phyloP scores from a whole-genome alignment of 2,113 vertebrate species.

The Candoia aspera region DNA sequence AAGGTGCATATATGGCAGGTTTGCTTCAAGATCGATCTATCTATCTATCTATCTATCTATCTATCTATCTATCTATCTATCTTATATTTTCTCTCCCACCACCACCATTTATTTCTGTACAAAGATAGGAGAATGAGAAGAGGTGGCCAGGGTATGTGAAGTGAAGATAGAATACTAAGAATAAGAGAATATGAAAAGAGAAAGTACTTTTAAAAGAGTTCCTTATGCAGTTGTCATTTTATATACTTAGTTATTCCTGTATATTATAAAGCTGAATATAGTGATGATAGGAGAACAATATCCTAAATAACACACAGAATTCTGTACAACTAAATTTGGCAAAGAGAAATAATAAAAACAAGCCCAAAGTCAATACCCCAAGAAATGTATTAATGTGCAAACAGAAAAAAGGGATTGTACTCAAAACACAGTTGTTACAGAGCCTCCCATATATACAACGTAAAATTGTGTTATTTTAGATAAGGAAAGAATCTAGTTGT shows the following conservation, averaged over 20 bases:
- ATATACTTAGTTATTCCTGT: not conserved
- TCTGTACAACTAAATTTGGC: conserved; percentile 8
- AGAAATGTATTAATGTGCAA: not conserved
- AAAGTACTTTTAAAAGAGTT: not conserved
- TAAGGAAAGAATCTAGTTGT: accelerated
- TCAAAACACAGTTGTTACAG: not conserved
- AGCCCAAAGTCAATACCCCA: not conserved
- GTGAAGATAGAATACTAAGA: not conserved
- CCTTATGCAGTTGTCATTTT: not conserved
- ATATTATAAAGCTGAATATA: not conserved
- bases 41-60: too few relatives aligned
- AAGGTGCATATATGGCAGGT: too few relatives aligned
- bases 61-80: too few relatives aligned
- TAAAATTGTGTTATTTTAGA: not conserved
- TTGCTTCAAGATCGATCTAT: too few relatives aligned
- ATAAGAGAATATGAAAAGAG: accelerated
- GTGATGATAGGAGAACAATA: not conserved
- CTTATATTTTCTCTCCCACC: not conserved
- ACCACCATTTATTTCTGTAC: conserved; percentile 17
- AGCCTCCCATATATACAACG: not conserved
- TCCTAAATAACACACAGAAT: not conserved
- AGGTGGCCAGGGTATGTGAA: not conserved
- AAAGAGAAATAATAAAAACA: not conserved
- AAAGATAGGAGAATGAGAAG: not conserved
- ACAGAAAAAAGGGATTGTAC: not conserved